Evolutionary conservation across 2,113 vertebrate species (phyloP).

Genomic region (Apteryx mantelli): DNA sequence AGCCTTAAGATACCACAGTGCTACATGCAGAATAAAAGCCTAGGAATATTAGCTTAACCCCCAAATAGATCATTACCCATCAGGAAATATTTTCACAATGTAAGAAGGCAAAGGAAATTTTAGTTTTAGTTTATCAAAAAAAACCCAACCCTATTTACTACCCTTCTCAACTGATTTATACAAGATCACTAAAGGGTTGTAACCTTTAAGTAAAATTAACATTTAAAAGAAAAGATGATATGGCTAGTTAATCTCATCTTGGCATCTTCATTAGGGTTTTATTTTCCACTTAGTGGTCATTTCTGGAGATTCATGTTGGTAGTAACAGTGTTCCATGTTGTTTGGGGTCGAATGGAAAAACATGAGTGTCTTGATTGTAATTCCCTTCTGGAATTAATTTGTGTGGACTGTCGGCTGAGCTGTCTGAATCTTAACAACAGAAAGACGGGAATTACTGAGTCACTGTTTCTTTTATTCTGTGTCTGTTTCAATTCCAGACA

Average conservation of each 20-base stretch:
- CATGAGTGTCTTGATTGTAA: not conserved
- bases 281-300: not conserved
- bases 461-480: not conserved
- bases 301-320: not conserved
- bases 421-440: constrained; percentile 12
- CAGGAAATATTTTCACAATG: not conserved
- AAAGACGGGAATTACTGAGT: constrained; percentile 28
- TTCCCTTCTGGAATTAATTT: not conserved
- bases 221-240: not conserved
- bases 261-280: not conserved
- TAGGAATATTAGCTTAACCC: not conserved
- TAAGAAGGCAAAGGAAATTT: not conserved
- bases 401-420: constrained; percentile 4
- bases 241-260: not conserved
- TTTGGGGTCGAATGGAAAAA: not conserved
- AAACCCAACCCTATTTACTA: not conserved
- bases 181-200: not conserved
- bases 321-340: not conserved
- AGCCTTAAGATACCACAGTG: not conserved
- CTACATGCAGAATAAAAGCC: not conserved
- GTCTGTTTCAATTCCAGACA: constrained; percentile 20
- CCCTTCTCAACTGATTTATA: not conserved
- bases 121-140: not conserved
- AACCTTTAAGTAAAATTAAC: not conserved
- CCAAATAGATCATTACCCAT: not conserved